Base-by-base conservation (phyloP, 1,140 invertebrate species). In the Aphelenchoides avenae region DNA sequence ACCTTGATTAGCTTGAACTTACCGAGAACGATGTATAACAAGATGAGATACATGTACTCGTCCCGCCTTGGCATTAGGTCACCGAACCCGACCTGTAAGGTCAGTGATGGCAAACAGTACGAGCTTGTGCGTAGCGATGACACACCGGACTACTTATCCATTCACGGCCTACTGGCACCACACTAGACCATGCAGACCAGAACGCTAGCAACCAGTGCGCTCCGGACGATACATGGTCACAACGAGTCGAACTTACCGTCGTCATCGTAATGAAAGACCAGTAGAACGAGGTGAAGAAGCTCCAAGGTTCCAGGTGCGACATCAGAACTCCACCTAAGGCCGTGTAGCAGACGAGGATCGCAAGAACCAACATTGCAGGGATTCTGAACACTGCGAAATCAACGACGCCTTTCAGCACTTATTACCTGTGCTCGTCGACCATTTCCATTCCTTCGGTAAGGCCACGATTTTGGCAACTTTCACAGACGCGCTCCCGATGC, bases 211-310 rank as follows among this genome's bases (percentile, higher is more conserved):
- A 52, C 9, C 9, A 7, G 9, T 44, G n/a, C n/a, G n/a, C n/a
- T n/a, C n/a, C n/a, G n/a, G n/a, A n/a, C n/a, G n/a, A n/a, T n/a
- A n/a, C n/a, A n/a, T n/a, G 15, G 24, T 11, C 15, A 6, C n/a
- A 5, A 52, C 27, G 37, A 48, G 36, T 20, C 18, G 13, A 29
- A 29, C 30, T 31, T 42, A 70, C 73, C 26, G 73, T 75, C 48
- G 73, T 75, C 74, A 75, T 75, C 15, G 73, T 77, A 30, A 75
- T 75, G 57, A 75, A 75, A 36, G 68, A 68, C 73, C 75, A 75
- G 43, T 75, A 75, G 54, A 75, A 75, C 13, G 72, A 73, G n/a
- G 68, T 76, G 48, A 77, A 77, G 47, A 77, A 75, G 29, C 44
- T 71, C 46, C 72, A 75, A 1, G 71, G 57, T 42, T 75, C 72